Conservation (phyloP, 2,797 vertebrate genomes). For the Hyperoplus lanceolatus region DNA sequence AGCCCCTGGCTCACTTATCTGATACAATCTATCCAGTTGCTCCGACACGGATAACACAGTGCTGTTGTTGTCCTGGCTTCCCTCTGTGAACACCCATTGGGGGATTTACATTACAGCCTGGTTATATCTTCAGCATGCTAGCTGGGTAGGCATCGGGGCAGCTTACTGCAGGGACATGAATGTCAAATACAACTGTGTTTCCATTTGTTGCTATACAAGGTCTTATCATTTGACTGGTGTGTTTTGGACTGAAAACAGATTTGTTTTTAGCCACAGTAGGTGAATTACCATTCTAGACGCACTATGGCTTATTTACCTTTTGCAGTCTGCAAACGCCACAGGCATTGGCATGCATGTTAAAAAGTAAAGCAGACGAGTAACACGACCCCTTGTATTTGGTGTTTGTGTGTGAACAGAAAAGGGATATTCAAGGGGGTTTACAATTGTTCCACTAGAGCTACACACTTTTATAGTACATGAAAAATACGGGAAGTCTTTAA, state of each 20-base stretch:
- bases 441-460: not conserved
- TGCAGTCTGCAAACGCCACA: no score
- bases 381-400: not conserved
- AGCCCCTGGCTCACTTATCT: slow-evolving; percentile 41
- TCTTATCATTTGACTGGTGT: slow-evolving; percentile 27
- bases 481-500: slow-evolving; percentile 3
- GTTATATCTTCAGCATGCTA: slow-evolving; percentile 42
- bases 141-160: slow-evolving; percentile 40
- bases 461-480: not conserved
- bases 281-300: not conserved
- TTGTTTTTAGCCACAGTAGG: not conserved
- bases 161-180: slow-evolving; percentile 36
- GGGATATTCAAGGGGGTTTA: not conserved
- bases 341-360: not conserved
- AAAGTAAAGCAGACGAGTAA: not conserved
- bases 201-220: slow-evolving; percentile 26
- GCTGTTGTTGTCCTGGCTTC: slow-evolving; percentile 45
- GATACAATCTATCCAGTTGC: slow-evolving; percentile 51
- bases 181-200: slow-evolving; percentile 42
- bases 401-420: not conserved
- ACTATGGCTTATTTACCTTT: not conserved
- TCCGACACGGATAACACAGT: slow-evolving; percentile 50
- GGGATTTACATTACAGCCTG: slow-evolving; percentile 57
- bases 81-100: slow-evolving; percentile 57
- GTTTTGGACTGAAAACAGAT: slow-evolving; percentile 23